Conservation (phyloP, 1,140 invertebrate species). For the Dendrolimus kikuchii region DNA sequence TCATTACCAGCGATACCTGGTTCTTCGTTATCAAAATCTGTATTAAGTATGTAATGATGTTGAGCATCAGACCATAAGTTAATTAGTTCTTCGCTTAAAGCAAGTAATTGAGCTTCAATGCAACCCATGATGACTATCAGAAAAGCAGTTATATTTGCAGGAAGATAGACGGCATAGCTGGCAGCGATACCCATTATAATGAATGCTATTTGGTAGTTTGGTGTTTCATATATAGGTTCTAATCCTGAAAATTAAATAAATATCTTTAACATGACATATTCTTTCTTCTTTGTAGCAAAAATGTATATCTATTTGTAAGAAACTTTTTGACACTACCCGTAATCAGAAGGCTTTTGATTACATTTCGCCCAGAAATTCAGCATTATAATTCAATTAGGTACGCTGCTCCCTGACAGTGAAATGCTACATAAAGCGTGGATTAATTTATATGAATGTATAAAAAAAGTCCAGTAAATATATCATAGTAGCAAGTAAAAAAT, state of each 20-base stretch:
- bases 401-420: no score
- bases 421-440: no score
- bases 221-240: slow-evolving; percentile 18
- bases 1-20: neutral
- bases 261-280: neutral
- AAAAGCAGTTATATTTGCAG: slow-evolving; percentile 10
- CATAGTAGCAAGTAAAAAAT: no score
- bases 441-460: no score
- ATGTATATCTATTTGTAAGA: neutral
- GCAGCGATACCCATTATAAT: slow-evolving; percentile 5
- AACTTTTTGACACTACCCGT: slow-evolving; percentile 17
- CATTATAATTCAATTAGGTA: no score
- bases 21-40: slow-evolving; percentile 2
- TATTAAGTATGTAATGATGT: slow-evolving; percentile 13
- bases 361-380: no score
- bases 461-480: no score
- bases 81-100: slow-evolving; percentile 23
- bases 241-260: slow-evolving; percentile 11
- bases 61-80: slow-evolving; percentile 30
- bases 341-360: no score
- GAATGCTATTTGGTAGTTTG: slow-evolving; percentile 21
- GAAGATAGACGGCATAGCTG: slow-evolving; percentile 8
- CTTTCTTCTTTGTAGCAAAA: neutral
- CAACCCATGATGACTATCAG: slow-evolving; percentile 18
- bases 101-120: slow-evolving; percentile 21